These are phyloP conservation scores for Synaphobranchus kaupii DNA, from an alignment of 2,797 vertebrate species.

Conservation along the genomic window DNA sequence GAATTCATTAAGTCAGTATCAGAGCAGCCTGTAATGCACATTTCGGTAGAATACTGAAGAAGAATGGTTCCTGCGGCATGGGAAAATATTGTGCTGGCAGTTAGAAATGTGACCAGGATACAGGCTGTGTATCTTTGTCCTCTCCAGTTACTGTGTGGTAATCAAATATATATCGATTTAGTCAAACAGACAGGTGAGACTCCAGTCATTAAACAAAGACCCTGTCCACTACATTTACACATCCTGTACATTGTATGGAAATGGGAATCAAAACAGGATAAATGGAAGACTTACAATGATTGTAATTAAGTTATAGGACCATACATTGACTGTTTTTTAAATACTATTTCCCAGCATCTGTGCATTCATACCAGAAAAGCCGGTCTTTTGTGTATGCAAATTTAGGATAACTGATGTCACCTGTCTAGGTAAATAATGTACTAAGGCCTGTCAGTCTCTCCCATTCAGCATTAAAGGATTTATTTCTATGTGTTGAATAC, in stretches of 20 bases:
- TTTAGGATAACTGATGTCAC: neutral
- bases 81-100: conserved; percentile 40
- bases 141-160: conserved; percentile 15
- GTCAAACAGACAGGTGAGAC: conserved; percentile 15
- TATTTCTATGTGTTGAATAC: neutral
- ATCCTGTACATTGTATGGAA: neutral
- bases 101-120: conserved; percentile 72
- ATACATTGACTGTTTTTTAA: neutral
- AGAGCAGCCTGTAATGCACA: neutral
- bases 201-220: neutral
- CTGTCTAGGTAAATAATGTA: neutral
- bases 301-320: neutral
- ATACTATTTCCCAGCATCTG: neutral
- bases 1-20: neutral
- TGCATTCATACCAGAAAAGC: conserved; percentile 26
- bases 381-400: conserved; percentile 21
- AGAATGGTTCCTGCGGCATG: neutral
- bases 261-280: neutral
- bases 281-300: neutral
- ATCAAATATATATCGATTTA: neutral
- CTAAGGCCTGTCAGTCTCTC: neutral
- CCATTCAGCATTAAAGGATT: neutral
- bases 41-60: neutral
- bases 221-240: neutral
- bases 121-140: conserved; percentile 58